Evolutionary conservation across 2,113 vertebrate genomes (phyloP).

Genomic region (Noturus placidus): DNA sequence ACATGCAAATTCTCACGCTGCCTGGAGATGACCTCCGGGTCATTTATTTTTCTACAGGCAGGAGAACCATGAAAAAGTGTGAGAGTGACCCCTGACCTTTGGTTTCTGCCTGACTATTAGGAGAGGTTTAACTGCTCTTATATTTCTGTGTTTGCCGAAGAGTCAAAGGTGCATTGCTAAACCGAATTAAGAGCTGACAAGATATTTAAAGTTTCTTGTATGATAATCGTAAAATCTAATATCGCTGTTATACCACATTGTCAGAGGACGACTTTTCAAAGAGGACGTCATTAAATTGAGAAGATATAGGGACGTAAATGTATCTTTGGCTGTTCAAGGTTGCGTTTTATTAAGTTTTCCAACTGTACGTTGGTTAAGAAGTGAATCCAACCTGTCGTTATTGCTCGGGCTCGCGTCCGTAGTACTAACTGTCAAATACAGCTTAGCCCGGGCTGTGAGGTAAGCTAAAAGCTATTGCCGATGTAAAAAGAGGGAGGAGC

Average conservation of each 20-base stretch:
- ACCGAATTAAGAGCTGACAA: background rate
- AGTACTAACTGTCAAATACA: no score
- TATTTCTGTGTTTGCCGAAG: background rate
- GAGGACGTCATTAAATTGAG: background rate
- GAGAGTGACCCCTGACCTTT: conserved; percentile 20
- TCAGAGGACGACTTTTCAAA: background rate
- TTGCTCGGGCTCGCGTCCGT: no score
- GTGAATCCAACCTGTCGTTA: no score
- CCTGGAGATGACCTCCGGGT: conserved; percentile 6
- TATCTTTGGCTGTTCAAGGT: no score
- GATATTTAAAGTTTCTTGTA: background rate
- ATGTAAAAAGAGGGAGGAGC: no score
- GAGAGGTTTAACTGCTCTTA: background rate
- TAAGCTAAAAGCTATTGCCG: no score
- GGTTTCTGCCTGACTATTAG: background rate
- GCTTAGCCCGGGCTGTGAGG: no score
- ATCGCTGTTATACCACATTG: background rate
- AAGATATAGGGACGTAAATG: background rate
- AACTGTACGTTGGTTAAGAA: no score
- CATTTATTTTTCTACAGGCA: conserved; percentile 31
- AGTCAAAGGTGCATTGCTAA: background rate
- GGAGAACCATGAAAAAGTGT: conserved; percentile 32
- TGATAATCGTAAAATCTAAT: background rate
- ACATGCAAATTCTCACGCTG: background rate
- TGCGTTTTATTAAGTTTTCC: no score